Evolutionary conservation across 2,797 vertebrate genomes (phyloP).

Genomic region (Simalia tracyae): DNA sequence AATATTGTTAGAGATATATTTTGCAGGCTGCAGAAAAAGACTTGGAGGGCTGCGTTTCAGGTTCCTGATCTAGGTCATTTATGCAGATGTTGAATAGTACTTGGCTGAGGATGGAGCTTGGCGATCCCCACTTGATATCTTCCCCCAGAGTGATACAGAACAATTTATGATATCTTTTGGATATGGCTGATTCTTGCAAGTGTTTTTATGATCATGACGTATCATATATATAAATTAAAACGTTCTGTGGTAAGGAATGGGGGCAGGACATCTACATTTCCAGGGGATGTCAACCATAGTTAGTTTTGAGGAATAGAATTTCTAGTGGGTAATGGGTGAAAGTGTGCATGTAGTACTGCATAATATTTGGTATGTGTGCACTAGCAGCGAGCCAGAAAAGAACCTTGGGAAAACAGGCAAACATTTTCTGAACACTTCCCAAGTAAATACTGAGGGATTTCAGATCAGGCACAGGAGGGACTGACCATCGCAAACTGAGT

Average conservation of each 20-base stretch:
- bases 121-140: too few relatives aligned
- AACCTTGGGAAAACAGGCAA: background rate
- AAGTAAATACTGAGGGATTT: background rate
- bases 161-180: too few relatives aligned
- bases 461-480: background rate
- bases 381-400: background rate
- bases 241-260: background rate
- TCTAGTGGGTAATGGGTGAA: background rate
- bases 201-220: background rate
- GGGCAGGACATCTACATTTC: background rate
- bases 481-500: conserved; percentile 3
- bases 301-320: background rate
- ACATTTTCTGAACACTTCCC: background rate
- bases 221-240: background rate
- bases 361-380: background rate
- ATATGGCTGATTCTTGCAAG: background rate
- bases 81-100: too few relatives aligned
- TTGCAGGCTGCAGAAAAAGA: too few relatives aligned
- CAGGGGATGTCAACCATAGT: background rate
- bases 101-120: too few relatives aligned
- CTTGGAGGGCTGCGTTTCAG: too few relatives aligned
- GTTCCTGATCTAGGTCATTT: too few relatives aligned
- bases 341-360: background rate
- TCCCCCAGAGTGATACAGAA: too few relatives aligned
- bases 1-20: too few relatives aligned